These are phyloP conservation scores for Mimas tiliae DNA, from an alignment of 2,888 invertebrate species.

Conservation along the genomic window DNA sequence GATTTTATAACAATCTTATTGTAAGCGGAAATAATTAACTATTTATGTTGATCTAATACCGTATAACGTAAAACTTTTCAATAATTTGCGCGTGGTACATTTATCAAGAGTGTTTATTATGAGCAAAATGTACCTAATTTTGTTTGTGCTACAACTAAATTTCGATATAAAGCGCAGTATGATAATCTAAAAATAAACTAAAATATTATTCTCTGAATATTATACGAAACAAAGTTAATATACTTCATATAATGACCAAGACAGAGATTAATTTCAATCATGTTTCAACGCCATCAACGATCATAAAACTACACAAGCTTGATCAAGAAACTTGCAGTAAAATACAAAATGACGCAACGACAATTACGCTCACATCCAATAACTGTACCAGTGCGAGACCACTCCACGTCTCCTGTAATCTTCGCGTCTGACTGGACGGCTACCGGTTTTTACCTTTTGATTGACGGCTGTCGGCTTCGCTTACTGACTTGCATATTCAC, in stretches of 20 bases:
- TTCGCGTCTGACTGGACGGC: conserved; percentile 76
- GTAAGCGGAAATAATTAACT: conserved; percentile 45
- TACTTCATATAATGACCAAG: not conserved
- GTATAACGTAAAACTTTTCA: not conserved
- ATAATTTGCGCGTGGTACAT: not conserved
- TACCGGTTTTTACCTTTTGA: conserved; percentile 84
- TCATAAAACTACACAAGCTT: conserved; percentile 5
- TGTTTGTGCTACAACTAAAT: not conserved
- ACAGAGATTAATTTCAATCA: not conserved
- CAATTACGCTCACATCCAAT: conserved; percentile 38
- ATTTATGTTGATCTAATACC: not conserved
- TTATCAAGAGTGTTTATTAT: no score
- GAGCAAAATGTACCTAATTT: not conserved
- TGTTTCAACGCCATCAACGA: conserved; percentile 24
- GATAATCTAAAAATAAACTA: no score
- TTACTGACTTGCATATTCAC: conserved; percentile 58
- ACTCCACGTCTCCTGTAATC: conserved; percentile 77
- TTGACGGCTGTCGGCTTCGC: conserved; percentile 84
- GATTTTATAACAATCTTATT: conserved; percentile 2
- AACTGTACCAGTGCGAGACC: conserved; percentile 39
- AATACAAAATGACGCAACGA: conserved; percentile 33
- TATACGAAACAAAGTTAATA: not conserved
- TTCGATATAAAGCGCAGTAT: no score
- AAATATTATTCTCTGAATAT: not conserved
- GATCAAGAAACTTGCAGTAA: conserved; percentile 20